These are phyloP conservation scores for Phalacrocorax brasilianus DNA, from an alignment of 2,113 vertebrate genomes.

Conservation along the genomic window DNA sequence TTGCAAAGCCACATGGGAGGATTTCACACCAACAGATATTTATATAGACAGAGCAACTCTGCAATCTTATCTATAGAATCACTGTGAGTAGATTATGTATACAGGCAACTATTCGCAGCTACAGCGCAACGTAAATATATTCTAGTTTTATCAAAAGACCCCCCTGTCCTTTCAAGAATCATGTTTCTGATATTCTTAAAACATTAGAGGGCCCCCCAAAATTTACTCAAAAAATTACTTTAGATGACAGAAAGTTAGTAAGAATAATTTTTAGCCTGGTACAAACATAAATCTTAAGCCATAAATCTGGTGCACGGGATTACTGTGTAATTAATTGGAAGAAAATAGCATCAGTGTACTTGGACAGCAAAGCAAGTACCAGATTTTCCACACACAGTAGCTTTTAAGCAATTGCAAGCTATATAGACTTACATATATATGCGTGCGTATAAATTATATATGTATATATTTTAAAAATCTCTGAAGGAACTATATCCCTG, in stretches of 20 bases:
- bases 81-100: background rate
- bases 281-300: background rate
- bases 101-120: background rate
- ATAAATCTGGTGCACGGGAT: constrained; percentile 3
- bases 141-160: background rate
- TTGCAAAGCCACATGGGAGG: constrained; percentile 1
- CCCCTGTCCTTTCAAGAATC: background rate
- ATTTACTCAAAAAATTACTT: background rate
- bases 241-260: background rate
- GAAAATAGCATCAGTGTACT: background rate
- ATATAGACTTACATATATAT: background rate
- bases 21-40: background rate
- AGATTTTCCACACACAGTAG: background rate
- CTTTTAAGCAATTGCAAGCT: background rate
- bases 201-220: background rate
- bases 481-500: background rate
- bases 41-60: background rate
- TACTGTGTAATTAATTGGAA: constrained; percentile 6
- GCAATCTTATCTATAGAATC: background rate
- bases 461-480: background rate
- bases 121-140: background rate
- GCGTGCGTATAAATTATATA: background rate
- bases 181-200: background rate
- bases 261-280: background rate
- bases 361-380: background rate